Evolutionary conservation across 1,140 invertebrate genomes (phyloP).

Genomic region (Sminthurinus signatus): DNA sequence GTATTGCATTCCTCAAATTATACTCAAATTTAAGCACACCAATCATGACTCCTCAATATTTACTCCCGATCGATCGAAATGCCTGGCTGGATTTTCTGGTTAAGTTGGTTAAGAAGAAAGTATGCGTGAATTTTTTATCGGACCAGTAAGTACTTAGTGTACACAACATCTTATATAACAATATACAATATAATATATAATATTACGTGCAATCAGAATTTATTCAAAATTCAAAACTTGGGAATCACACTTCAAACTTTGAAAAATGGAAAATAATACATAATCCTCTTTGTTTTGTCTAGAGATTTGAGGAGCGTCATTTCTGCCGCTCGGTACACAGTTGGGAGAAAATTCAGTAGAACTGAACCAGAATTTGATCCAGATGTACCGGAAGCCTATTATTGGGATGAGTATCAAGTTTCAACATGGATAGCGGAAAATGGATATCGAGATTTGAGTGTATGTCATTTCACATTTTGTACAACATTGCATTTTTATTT

Average conservation of each 20-base stretch:
- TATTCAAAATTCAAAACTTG: background rate
- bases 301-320: constrained; percentile 34
- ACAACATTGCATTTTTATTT: no score
- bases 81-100: constrained; percentile 31
- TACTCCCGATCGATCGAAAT: constrained; percentile 28
- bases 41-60: no score
- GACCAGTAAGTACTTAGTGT: constrained; percentile 15
- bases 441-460: constrained; percentile 26
- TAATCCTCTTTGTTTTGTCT: background rate
- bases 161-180: background rate
- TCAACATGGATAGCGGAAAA: constrained; percentile 24
- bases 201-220: background rate
- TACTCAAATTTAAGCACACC: no score
- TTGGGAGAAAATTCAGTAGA: background rate
- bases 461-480: background rate
- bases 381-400: constrained; percentile 24
- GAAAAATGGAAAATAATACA: background rate
- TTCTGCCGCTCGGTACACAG: constrained; percentile 12
- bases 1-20: no score
- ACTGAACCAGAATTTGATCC: constrained; percentile 5
- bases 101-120: constrained; percentile 12
- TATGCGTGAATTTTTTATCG: constrained; percentile 16
- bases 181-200: background rate
- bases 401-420: constrained; percentile 26
- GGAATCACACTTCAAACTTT: background rate